These are phyloP conservation scores for Gambusia affinis DNA, from an alignment of 2,113 vertebrate genomes.

Conservation along the genomic window DNA sequence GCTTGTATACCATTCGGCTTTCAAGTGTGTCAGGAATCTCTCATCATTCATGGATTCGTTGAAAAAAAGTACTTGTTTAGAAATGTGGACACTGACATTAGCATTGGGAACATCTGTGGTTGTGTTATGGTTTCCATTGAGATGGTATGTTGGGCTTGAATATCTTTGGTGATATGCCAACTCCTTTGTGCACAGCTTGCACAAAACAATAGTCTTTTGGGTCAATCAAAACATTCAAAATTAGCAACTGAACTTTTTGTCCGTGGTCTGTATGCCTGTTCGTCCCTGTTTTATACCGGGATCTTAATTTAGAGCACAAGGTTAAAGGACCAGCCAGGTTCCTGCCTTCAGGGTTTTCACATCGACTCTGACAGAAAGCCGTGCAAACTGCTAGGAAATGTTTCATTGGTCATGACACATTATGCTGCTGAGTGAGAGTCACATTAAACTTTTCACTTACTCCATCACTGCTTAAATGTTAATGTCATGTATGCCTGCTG, in stretches of 20 bases:
- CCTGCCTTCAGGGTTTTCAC: constrained; percentile 77
- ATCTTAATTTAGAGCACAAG: constrained; percentile 77
- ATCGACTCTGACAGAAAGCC: constrained; percentile 78
- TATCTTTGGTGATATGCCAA: too few species aligned
- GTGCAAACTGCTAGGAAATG: constrained; percentile 80
- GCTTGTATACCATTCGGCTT: too few species aligned
- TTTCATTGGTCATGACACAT: constrained; percentile 81
- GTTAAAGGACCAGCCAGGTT: constrained; percentile 79
- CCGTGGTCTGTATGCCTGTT: constrained; percentile 49
- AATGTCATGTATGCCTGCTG: constrained; percentile 70
- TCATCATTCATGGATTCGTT: too few species aligned
- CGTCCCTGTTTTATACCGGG: constrained; percentile 54
- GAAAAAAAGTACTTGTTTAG: too few species aligned
- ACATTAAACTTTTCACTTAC: constrained; percentile 81
- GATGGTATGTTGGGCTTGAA: too few species aligned
- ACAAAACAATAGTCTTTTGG: too few species aligned
- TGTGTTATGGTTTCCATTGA: too few species aligned
- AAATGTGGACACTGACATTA: too few species aligned
- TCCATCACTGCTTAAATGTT: constrained; percentile 77
- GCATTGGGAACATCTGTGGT: too few species aligned
- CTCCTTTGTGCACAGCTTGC: too few species aligned
- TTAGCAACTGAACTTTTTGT: constrained; percentile 43
- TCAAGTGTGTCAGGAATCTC: too few species aligned
- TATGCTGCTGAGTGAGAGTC: constrained; percentile 76
- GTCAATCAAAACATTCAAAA: constrained; percentile 13